A percentile compares a stretch with the other conserved stretches of the same genome.
Evolutionary conservation across 2,797 vertebrate species (phyloP).

Genomic region (Gymnodraco acuticeps): DNA sequence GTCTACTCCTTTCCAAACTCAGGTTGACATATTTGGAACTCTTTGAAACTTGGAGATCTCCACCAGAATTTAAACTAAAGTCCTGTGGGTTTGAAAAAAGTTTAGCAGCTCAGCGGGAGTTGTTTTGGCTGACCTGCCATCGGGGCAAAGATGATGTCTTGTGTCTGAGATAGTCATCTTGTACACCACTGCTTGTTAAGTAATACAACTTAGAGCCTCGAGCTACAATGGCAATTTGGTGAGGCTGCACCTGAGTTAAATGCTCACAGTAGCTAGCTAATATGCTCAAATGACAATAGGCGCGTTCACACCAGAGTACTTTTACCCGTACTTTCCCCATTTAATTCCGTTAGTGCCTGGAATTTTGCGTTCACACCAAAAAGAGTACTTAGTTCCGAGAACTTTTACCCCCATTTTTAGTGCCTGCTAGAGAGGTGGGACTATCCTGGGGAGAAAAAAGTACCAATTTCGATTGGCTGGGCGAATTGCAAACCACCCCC

Average conservation of each 20-base stretch:
- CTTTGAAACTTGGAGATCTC: slow-evolving; percentile 25
- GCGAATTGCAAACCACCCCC: too few species aligned
- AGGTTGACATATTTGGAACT: slow-evolving; percentile 13
- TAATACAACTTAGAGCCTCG: background rate
- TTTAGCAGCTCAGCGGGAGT: slow-evolving; percentile 15
- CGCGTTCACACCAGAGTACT: too few species aligned
- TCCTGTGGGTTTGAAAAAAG: slow-evolving; percentile 8
- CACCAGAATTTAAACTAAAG: slow-evolving; percentile 12
- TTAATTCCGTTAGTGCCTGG: too few species aligned
- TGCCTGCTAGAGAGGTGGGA: too few species aligned
- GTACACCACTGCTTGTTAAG: background rate
- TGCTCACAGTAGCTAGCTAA: background rate
- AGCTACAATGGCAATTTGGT: background rate
- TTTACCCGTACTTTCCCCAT: too few species aligned
- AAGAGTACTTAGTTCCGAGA: too few species aligned
- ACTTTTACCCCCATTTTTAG: too few species aligned
- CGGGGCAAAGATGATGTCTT: background rate
- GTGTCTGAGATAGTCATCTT: background rate
- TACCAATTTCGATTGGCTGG: too few species aligned
- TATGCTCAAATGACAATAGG: too few species aligned
- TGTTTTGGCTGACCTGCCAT: background rate
- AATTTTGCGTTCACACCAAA: too few species aligned
- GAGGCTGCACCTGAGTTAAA: background rate
- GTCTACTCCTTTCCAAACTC: slow-evolving; percentile 7
- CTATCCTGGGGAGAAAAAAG: too few species aligned